Base-by-base conservation (phyloP, 2,797 vertebrate genomes). In the Coranthus polyacanthus region DNA sequence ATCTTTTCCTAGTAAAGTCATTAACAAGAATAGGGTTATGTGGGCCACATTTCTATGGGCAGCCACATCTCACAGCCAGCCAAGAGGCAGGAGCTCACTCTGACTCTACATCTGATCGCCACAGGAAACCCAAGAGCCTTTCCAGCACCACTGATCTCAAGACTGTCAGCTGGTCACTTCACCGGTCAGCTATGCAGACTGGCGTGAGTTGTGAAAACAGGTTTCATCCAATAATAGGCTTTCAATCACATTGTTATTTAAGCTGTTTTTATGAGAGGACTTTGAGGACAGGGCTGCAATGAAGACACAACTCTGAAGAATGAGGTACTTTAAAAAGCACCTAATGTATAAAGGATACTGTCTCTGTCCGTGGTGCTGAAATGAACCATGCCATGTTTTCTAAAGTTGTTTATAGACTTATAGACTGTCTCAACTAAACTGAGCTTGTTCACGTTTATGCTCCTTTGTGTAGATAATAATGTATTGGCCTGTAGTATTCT, bases 351-450 rank as follows among this genome's bases (percentile, higher is more conserved):
- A 67, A 63, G 59, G 0, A 54, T 18, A 5, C 8, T n/a, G 34
- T 2, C 69, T 60, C 89, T 90, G 78, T 86, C 85, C 79, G 13
- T 72, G 79, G 83, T 88, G 60, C 82, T 90, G 78, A 85, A 86
- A 22, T n/a, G n/a, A n/a, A n/a, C n/a, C n/a, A n/a, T n/a, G n/a
- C n/a, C n/a, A n/a, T n/a, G n/a, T n/a, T n/a, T n/a, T n/a, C n/a
- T n/a, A n/a, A n/a, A n/a, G n/a, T n/a, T n/a, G n/a, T 20, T 32
- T 32, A 32, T 10, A 9, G 9, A 32, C 7, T 1, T 9, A 10
- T 8, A 32, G 10, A 10, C 1, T 9, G 29, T 3, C 29, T 32
- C 29, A 32, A 2, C 10, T 32, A 9, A 32, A 32, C 24, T 5
- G n/a, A n/a, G n/a, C n/a, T n/a, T n/a, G n/a, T n/a, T n/a, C n/a